These are phyloP conservation scores for Aphidoletes aphidimyza DNA, from an alignment of 2,888 invertebrate genomes.

Conservation along the genomic window DNA sequence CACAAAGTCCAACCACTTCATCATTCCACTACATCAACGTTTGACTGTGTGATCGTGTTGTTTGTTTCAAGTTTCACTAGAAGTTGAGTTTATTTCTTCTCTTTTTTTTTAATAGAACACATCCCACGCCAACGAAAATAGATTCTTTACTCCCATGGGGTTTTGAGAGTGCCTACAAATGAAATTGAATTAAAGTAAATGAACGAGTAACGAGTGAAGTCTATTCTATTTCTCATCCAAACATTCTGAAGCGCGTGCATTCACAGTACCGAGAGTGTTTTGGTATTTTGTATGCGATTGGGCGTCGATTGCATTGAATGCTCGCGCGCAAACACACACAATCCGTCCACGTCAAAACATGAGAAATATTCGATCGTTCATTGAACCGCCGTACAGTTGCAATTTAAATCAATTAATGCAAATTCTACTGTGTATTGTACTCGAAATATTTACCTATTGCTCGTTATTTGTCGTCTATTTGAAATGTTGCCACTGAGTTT, in stretches of 20 bases:
- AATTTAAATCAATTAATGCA: slow-evolving; percentile 59
- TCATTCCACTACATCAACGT: too few species aligned
- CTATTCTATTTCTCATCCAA: background rate
- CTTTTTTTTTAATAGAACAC: background rate
- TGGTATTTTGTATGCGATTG: too few species aligned
- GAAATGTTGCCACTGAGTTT: slow-evolving; percentile 29
- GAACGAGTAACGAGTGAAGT: background rate
- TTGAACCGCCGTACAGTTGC: slow-evolving; percentile 54
- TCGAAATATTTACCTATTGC: slow-evolving; percentile 62
- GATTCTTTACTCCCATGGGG: background rate
- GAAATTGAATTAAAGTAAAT: background rate
- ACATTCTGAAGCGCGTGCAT: background rate
- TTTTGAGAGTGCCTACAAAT: background rate
- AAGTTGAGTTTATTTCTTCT: background rate
- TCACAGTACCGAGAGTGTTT: too few species aligned
- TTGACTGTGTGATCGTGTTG: background rate
- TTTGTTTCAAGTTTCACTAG: too few species aligned
- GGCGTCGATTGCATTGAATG: too few species aligned
- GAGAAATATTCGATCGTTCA: slow-evolving; percentile 50
- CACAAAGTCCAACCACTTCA: background rate
- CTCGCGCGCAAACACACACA: background rate
- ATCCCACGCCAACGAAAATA: slow-evolving; percentile 15
- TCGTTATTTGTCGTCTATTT: slow-evolving; percentile 60
- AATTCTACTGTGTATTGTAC: slow-evolving; percentile 61
- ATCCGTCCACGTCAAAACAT: slow-evolving; percentile 25